phyloP scores from a whole-genome alignment of 2,888 invertebrate species.

The Sphaeridia pumilis region DNA sequence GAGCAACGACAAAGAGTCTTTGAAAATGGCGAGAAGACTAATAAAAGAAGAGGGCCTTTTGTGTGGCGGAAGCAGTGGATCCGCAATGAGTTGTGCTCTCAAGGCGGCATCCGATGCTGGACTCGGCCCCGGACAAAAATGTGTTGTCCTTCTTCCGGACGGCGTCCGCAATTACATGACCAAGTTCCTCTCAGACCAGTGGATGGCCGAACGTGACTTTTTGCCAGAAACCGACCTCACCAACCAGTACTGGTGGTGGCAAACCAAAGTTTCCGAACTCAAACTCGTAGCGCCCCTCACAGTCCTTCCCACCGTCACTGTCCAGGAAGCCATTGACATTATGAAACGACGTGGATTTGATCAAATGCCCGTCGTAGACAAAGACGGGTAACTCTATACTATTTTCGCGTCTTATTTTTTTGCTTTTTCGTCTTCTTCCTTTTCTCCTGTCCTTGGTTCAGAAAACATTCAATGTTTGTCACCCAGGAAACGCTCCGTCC shows the following conservation, averaged over 20 bases:
- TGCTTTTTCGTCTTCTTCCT: not conserved
- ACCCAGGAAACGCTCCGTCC: not conserved
- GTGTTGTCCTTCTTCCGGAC: conserved; percentile 88
- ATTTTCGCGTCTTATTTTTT: not conserved
- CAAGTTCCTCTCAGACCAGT: conserved; percentile 84
- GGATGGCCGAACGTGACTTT: conserved; percentile 76
- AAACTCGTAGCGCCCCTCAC: conserved; percentile 49
- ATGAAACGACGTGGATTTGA: conserved; percentile 55
- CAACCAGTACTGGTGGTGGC: conserved; percentile 63
- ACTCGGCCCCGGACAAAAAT: conserved; percentile 66
- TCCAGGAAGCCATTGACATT: conserved; percentile 56
- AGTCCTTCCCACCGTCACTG: conserved; percentile 49
- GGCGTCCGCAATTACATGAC: conserved; percentile 97
- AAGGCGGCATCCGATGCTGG: conserved; percentile 42
- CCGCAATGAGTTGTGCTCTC: conserved; percentile 60
- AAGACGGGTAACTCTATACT: conserved; percentile 46
- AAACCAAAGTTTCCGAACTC: conserved; percentile 49
- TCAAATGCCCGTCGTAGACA: conserved; percentile 54
- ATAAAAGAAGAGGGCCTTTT: conserved; percentile 87
- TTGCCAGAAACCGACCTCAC: conserved; percentile 40
- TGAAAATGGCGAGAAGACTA: conserved; percentile 71
- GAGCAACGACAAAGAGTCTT: conserved; percentile 62
- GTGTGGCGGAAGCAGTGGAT: conserved; percentile 88
- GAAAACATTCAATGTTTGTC: too few relatives aligned
- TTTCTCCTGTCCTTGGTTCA: not conserved